These are phyloP conservation scores for Eumeta japonica DNA, from an alignment of 1,140 invertebrate genomes.

Conservation along the genomic window DNA sequence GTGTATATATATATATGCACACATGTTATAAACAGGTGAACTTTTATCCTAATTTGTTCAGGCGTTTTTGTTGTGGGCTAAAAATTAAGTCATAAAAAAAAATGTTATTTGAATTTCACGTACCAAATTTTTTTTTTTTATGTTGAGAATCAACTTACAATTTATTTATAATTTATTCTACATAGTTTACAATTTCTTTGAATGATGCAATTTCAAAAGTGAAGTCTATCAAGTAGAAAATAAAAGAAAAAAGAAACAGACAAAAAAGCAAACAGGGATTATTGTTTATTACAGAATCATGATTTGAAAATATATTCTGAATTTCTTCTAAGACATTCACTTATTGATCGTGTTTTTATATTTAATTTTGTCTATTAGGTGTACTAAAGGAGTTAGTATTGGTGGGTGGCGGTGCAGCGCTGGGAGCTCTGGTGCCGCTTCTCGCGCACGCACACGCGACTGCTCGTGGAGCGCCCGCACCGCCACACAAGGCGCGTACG, in stretches of 20 bases:
- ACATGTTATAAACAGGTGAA: too few relatives aligned
- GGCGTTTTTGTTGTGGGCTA: too few relatives aligned
- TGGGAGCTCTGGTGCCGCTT: slow-evolving; percentile 79
- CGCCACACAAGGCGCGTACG: slow-evolving; percentile 69
- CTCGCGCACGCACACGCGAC: slow-evolving; percentile 81
- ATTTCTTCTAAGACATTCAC: slow-evolving; percentile 1
- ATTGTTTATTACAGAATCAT: not conserved
- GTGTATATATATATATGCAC: too few relatives aligned
- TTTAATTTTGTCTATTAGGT: slow-evolving; percentile 67
- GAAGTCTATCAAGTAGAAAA: too few relatives aligned
- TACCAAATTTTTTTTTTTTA: too few relatives aligned
- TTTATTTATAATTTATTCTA: too few relatives aligned
- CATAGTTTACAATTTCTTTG: too few relatives aligned
- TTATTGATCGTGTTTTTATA: slow-evolving; percentile 9
- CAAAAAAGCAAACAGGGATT: not conserved
- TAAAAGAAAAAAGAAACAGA: not conserved
- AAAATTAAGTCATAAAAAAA: too few relatives aligned
- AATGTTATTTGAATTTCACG: too few relatives aligned
- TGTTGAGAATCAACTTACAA: too few relatives aligned
- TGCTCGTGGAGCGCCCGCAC: slow-evolving; percentile 73
- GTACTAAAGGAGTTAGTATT: slow-evolving; percentile 82
- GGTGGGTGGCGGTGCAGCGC: slow-evolving; percentile 77
- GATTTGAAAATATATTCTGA: not conserved
- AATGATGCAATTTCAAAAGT: too few relatives aligned
- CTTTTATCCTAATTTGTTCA: too few relatives aligned